Conservation (phyloP, 2,888 invertebrate genomes). For the Parthenolecanium corni region DNA sequence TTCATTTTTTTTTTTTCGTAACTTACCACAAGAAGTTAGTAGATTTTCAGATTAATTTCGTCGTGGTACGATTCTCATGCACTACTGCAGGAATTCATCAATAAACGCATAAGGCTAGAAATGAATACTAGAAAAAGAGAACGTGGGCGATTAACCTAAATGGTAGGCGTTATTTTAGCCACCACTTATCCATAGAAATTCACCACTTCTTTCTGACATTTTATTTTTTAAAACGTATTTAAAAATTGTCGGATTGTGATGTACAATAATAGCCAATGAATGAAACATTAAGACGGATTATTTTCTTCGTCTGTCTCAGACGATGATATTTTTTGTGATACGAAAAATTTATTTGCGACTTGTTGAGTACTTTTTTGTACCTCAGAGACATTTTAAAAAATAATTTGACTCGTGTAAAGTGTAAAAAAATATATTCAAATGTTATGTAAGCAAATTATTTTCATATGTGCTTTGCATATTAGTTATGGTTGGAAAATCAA, state of each 20-base stretch:
- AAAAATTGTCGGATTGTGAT: not conserved
- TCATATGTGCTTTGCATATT: constrained; percentile 11
- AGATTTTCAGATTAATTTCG: no score
- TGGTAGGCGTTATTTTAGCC: constrained; percentile 7
- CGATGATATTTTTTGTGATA: not conserved
- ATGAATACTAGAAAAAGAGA: not conserved
- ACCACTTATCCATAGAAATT: constrained; percentile 1
- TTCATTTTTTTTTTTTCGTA: no score
- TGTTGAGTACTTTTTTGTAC: no score
- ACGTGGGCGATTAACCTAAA: not conserved
- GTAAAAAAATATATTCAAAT: constrained; percentile 3
- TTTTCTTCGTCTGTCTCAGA: not conserved
- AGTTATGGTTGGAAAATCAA: constrained; percentile 20
- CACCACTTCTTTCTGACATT: not conserved
- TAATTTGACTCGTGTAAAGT: no score
- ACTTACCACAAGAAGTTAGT: no score
- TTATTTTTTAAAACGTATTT: not conserved
- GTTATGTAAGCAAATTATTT: constrained; percentile 5
- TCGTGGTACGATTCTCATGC: no score
- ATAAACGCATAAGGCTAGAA: no score
- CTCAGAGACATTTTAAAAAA: no score
- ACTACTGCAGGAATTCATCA: no score
- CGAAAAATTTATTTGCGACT: no score
- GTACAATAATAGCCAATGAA: not conserved
- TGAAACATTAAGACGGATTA: not conserved